A percentile compares a stretch with the other conserved stretches of the same genome.
These are phyloP conservation scores for Pao palembangensis DNA, from an alignment of 2,113 vertebrate species.

Conservation along the genomic window DNA sequence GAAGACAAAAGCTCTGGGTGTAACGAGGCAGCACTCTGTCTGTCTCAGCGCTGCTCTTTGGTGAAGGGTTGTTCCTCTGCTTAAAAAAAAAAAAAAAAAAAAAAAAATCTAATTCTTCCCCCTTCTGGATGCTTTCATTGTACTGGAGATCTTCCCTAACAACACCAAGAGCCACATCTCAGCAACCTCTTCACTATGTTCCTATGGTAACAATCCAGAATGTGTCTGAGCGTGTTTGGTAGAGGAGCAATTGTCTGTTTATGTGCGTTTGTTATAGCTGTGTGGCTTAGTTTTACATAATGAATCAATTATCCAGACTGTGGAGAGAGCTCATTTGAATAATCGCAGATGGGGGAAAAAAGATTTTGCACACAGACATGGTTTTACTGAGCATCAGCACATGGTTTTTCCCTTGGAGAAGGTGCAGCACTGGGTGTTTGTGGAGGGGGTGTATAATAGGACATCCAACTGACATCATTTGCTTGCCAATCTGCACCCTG, in stretches of 20 bases:
- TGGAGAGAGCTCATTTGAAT: constrained; percentile 39
- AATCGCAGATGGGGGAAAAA: constrained; percentile 18
- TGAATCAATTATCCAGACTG: constrained; percentile 56
- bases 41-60: constrained; percentile 4
- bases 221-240: constrained; percentile 28
- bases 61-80: constrained; percentile 26
- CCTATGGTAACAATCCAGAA: constrained; percentile 58
- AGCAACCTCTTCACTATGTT: constrained; percentile 51
- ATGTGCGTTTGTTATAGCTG: constrained; percentile 39
- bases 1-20: constrained; percentile 12
- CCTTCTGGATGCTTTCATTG: constrained; percentile 47
- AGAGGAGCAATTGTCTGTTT: constrained; percentile 33
- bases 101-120: constrained; percentile 26
- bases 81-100: constrained; percentile 11
- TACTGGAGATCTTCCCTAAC: constrained; percentile 35
- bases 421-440: constrained; percentile 3
- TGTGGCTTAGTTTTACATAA: constrained; percentile 50
- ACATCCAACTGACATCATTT: constrained; percentile 50
- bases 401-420: constrained; percentile 4
- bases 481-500: constrained; percentile 43
- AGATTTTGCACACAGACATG: not conserved
- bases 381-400: constrained; percentile 11
- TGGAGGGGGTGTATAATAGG: constrained; percentile 26
- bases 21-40: constrained; percentile 7
- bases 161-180: constrained; percentile 28